phyloP scores from a whole-genome alignment of 2,888 invertebrate genomes.

The Ectemnius lituratus region DNA sequence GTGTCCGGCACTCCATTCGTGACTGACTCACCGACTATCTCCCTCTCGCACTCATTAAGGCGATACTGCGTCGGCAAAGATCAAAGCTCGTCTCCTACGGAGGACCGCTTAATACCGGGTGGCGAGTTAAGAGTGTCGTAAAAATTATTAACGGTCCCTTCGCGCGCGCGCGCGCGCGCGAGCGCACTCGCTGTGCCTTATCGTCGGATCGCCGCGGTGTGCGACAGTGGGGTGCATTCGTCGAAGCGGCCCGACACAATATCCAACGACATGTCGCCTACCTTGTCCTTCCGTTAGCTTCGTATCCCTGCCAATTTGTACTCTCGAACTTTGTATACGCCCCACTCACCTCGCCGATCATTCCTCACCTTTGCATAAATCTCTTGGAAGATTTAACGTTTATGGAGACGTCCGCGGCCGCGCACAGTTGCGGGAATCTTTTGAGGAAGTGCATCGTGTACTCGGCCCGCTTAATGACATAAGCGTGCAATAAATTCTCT shows the following conservation, averaged over 20 bases:
- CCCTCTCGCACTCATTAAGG: conserved; percentile 68
- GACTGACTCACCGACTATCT: conserved; percentile 50
- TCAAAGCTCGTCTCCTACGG: conserved; percentile 71
- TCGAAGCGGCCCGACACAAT: conserved; percentile 53
- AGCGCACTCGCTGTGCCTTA: conserved; percentile 60
- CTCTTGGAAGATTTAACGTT: not conserved
- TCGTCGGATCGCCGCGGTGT: conserved; percentile 63
- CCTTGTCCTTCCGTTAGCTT: not conserved
- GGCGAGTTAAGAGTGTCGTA: conserved; percentile 75
- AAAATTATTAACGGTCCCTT: conserved; percentile 73
- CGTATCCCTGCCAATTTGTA: not conserved
- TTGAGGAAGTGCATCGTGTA: not conserved
- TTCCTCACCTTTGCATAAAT: not conserved
- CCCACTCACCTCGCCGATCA: not conserved
- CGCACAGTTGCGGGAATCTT: not conserved
- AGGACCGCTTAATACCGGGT: conserved; percentile 75
- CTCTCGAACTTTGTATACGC: conserved; percentile 6
- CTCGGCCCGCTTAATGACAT: not conserved
- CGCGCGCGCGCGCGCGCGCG: conserved; percentile 35
- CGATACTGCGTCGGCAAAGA: conserved; percentile 73
- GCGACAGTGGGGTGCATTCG: conserved; percentile 53
- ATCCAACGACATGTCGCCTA: conserved; percentile 42
- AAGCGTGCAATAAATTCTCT: too few species aligned
- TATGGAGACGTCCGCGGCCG: not conserved
- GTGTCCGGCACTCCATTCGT: conserved; percentile 27